phyloP scores from a whole-genome alignment of 2,797 vertebrate species.

The Remorina albescens region DNA sequence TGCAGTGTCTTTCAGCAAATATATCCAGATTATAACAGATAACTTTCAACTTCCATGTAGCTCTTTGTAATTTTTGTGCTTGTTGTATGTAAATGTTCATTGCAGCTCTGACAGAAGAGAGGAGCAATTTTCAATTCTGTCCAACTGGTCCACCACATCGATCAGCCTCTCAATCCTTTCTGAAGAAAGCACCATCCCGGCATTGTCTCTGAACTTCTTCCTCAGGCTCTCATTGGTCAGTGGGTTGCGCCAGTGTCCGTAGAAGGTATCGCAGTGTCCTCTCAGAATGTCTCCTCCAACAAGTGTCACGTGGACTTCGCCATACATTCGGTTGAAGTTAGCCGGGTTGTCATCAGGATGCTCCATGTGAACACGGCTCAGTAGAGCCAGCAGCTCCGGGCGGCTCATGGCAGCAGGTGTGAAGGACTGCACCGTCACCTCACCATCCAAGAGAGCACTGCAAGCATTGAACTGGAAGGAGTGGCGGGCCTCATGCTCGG shows the following conservation, averaged over 20 bases:
- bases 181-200: constrained; percentile 80
- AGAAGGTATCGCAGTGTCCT: constrained; percentile 91
- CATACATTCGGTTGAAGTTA: constrained; percentile 93
- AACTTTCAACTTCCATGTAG: too few relatives aligned
- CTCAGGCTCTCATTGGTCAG: constrained; percentile 87
- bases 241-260: constrained; percentile 93
- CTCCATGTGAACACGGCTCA: constrained; percentile 87
- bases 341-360: constrained; percentile 89
- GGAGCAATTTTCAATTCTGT: constrained; percentile 81
- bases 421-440: constrained; percentile 88
- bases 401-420: constrained; percentile 75
- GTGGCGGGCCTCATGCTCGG: constrained; percentile 91
- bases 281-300: constrained; percentile 83
- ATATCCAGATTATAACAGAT: too few relatives aligned
- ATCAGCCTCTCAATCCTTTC: constrained; percentile 84
- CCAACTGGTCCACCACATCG: constrained; percentile 84
- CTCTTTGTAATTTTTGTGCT: background rate
- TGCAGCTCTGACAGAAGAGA: constrained; percentile 84
- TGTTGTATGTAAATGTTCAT: constrained; percentile 40
- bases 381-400: constrained; percentile 83
- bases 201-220: constrained; percentile 89
- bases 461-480: constrained; percentile 94
- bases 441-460: constrained; percentile 87
- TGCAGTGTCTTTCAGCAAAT: too few relatives aligned
- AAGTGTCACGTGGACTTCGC: constrained; percentile 87